These are phyloP conservation scores for Neogobius melanostomus DNA, from an alignment of 2,113 vertebrate species.

Conservation along the genomic window DNA sequence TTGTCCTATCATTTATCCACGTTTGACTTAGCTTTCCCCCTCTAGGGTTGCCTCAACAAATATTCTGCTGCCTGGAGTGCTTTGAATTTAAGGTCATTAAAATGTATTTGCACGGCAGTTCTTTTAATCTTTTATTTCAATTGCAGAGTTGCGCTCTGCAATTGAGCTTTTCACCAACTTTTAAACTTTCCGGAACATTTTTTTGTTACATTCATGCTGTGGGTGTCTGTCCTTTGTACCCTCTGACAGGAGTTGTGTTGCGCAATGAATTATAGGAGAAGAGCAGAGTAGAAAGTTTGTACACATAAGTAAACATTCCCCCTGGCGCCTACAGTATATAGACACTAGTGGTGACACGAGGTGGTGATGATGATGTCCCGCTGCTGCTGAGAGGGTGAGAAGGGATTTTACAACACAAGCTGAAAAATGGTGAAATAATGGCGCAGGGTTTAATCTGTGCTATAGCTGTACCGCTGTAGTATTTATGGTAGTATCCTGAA, in stretches of 20 bases:
- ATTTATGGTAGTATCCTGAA: too few relatives aligned
- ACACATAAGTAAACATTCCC: not conserved
- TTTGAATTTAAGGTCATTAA: not conserved
- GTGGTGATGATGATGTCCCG: not conserved
- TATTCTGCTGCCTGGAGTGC: not conserved
- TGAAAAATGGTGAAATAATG: not conserved
- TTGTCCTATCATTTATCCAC: not conserved
- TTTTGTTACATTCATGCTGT: too few relatives aligned
- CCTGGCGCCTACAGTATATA: not conserved
- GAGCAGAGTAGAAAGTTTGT: not conserved
- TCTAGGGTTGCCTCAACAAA: not conserved
- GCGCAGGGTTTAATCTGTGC: too few relatives aligned
- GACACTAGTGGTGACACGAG: not conserved
- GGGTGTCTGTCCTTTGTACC: not conserved
- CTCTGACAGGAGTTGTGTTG: not conserved
- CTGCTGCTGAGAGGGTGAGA: not conserved
- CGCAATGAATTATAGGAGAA: not conserved
- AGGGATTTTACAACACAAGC: not conserved
- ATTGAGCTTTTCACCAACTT: too few relatives aligned
- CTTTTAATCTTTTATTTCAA: too few relatives aligned
- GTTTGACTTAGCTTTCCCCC: not conserved
- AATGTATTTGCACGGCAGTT: too few relatives aligned
- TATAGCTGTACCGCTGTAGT: too few relatives aligned
- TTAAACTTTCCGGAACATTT: too few relatives aligned
- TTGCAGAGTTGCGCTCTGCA: too few relatives aligned